A percentile compares a stretch with the other conserved stretches of the same genome.
phyloP scores from a whole-genome alignment of 2,888 invertebrate genomes.

The Synanthedon myopaeformis region DNA sequence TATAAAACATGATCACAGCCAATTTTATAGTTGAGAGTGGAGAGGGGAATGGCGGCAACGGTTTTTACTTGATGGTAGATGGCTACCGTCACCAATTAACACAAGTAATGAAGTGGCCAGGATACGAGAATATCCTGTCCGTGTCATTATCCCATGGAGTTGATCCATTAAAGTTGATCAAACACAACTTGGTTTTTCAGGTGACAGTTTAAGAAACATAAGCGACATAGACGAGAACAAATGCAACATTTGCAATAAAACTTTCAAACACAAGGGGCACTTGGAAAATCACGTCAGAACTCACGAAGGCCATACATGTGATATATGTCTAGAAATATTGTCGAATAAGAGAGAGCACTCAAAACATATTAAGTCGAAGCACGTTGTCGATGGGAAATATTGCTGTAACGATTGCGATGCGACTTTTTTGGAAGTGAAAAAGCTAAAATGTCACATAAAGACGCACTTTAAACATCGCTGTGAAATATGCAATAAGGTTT shows the following conservation, averaged over 20 bases:
- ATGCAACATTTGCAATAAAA: neutral
- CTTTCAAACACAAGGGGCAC: neutral
- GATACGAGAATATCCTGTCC: no score
- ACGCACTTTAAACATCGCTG: neutral
- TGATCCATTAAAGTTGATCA: no score
- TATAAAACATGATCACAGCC: no score
- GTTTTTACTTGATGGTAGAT: no score
- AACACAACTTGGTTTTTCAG: no score
- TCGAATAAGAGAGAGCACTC: neutral
- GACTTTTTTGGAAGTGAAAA: neutral
- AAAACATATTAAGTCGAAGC: neutral
- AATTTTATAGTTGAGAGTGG: no score
- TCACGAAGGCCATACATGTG: neutral
- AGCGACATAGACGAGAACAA: no score
- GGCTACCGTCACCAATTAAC: no score
- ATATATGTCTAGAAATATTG: neutral
- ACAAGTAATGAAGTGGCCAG: no score
- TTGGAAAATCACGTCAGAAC: neutral
- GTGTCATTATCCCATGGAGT: no score
- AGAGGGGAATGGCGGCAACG: no score
- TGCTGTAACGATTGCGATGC: neutral
- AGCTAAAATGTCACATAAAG: neutral
- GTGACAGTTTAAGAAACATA: no score
- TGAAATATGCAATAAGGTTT: neutral
- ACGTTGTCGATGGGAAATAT: neutral